Evolutionary conservation across 2,888 invertebrate genomes (phyloP).

Genomic region (Meghimatium bilineatum): DNA sequence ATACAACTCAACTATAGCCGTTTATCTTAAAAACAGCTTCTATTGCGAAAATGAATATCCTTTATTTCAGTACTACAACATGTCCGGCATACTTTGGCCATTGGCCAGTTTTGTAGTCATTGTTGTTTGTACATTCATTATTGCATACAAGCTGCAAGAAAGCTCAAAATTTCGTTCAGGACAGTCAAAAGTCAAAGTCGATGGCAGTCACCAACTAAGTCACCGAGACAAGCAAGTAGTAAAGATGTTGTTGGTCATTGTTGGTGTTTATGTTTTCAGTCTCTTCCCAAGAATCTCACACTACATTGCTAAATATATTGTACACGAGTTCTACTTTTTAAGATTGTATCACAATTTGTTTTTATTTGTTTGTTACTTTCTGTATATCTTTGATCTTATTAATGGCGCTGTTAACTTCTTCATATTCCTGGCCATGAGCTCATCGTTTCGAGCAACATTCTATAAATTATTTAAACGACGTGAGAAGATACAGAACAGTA

Average conservation of each 20-base stretch:
- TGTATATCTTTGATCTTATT: constrained; percentile 14
- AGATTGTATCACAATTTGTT: constrained; percentile 32
- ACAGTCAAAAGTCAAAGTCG: not conserved
- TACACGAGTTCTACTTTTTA: constrained; percentile 37
- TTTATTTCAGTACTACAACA: constrained; percentile 30
- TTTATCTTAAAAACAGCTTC: constrained; percentile 25
- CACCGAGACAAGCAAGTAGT: constrained; percentile 31
- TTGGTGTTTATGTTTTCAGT: constrained; percentile 23
- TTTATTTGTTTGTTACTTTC: constrained; percentile 2
- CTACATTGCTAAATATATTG: constrained; percentile 30
- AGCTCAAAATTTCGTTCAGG: constrained; percentile 18
- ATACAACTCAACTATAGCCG: constrained; percentile 8
- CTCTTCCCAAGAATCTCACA: constrained; percentile 31
- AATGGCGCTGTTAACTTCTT: constrained; percentile 20
- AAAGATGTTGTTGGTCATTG: constrained; percentile 39
- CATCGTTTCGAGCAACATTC: not conserved
- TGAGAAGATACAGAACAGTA: not conserved
- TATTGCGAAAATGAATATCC: constrained; percentile 8
- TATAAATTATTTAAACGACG: not conserved
- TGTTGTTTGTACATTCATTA: constrained; percentile 17
- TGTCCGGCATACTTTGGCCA: constrained; percentile 37
- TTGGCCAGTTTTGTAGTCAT: constrained; percentile 30
- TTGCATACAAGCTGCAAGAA: constrained; percentile 30
- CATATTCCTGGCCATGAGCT: not conserved
- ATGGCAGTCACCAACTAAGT: not conserved